phyloP scores from a whole-genome alignment of 2,888 invertebrate genomes.

The Tiliacea citrago region DNA sequence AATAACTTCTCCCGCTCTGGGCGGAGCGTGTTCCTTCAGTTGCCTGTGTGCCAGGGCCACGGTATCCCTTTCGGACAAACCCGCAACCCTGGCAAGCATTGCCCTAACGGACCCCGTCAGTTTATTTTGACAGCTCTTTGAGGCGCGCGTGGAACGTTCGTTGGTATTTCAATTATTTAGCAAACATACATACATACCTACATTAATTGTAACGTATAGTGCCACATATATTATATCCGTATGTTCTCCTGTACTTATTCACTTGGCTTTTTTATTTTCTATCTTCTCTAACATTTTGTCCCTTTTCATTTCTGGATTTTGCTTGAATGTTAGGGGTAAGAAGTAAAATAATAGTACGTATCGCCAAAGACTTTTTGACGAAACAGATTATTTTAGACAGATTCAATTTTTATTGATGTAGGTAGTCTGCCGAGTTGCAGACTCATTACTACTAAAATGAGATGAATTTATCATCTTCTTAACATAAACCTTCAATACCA shows the following conservation, averaged over 20 bases:
- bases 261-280: background rate
- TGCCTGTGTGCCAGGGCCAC: too few species aligned
- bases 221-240: background rate
- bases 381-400: background rate
- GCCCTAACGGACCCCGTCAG: too few species aligned
- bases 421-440: background rate
- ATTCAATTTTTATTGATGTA: background rate
- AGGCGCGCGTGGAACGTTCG: too few species aligned
- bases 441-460: too few species aligned
- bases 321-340: background rate
- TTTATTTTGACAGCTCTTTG: too few species aligned
- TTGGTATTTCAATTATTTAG: constrained; percentile 9
- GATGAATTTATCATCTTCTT: background rate
- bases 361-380: background rate
- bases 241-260: background rate
- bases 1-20: too few species aligned
- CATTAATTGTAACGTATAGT: background rate
- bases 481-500: background rate
- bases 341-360: background rate
- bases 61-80: too few species aligned
- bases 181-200: background rate
- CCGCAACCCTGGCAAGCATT: too few species aligned
- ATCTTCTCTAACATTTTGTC: background rate
- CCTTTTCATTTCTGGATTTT: background rate
- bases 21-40: too few species aligned